Evolutionary conservation across 2,888 invertebrate species (phyloP), one percentile per base, ranked within the genome.

Genomic region (Seira ritae): DNA sequence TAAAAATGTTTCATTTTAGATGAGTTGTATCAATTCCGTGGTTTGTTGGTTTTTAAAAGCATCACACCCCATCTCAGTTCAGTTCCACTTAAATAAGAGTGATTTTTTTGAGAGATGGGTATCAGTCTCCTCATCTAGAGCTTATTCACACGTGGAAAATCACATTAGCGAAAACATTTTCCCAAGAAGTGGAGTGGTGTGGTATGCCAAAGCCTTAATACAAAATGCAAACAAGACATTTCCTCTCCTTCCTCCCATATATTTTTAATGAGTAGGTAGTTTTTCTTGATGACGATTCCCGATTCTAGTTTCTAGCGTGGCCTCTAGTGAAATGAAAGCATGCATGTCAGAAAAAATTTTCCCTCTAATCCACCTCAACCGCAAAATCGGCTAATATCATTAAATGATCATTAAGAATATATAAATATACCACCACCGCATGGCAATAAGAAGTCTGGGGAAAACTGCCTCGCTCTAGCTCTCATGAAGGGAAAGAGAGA

Each of bases 381-480:
- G 12, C 55, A 19, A 65, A 66, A 55, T 76, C 15, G 6, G 70
- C 74, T 81, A 76, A 81, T 75, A 81, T 76, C 81, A 81, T 81
- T 81, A 81, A 81, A 81, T 55, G 75, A 81, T 81, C 81, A 81
- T 81, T 81, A 75, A 68, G 73, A 75, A 80, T 42, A 42, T 8
- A n/a, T n/a, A n/a, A n/a, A n/a, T n/a, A n/a, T n/a, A n/a, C n/a
- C n/a, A n/a, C n/a, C n/a, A n/a, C n/a, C n/a, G n/a, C n/a, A n/a
- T n/a, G n/a, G n/a, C n/a, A n/a, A 42, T 8, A 42, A 8, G 42
- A 8, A 42, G 6, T 42, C 42, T 42, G 6, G 6, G 42, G 42
- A 42, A 42, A 42, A 8, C 6, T 42, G 12, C 12, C 42, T 8
- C 42, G 42, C 12, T 42, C 12, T 42, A 42, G 42, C 6, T n/a